Evolutionary conservation across 2,888 invertebrate genomes (phyloP).

Genomic region (Stomorhina lunata): DNA sequence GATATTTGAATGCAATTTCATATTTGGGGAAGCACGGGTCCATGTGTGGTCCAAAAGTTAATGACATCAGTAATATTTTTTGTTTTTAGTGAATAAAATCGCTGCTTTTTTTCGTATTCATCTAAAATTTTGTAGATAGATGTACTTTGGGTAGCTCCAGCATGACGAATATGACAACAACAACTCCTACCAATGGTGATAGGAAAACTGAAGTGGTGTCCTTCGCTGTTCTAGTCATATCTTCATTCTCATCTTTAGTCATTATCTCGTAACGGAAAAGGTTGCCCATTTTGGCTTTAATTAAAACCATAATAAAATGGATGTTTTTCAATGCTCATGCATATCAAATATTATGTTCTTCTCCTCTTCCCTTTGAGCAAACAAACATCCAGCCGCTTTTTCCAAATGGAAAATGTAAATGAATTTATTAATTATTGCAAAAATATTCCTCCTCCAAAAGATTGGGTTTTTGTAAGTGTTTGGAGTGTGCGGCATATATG

Average conservation of each 20-base stretch:
- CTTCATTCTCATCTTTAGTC: not conserved
- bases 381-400: constrained; percentile 24
- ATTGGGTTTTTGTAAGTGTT: not conserved
- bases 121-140: too few species aligned
- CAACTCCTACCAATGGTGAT: too few species aligned
- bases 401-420: constrained; percentile 32
- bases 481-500: not conserved
- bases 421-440: constrained; percentile 62
- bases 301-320: constrained; percentile 28
- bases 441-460: constrained; percentile 54
- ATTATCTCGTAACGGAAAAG: not conserved
- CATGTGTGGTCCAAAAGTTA: too few species aligned
- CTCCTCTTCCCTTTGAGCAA: not conserved
- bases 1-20: too few species aligned
- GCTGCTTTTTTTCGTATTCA: too few species aligned
- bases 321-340: constrained; percentile 35
- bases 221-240: not conserved
- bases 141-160: too few species aligned
- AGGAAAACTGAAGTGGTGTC: too few species aligned
- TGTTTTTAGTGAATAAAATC: too few species aligned
- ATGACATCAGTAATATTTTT: too few species aligned
- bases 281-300: constrained; percentile 4
- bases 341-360: not conserved
- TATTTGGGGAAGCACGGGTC: too few species aligned
- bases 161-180: too few species aligned